phyloP scores from a whole-genome alignment of 64 coral and sea anemone genomes.

The Stichodactyla helianthus region DNA sequence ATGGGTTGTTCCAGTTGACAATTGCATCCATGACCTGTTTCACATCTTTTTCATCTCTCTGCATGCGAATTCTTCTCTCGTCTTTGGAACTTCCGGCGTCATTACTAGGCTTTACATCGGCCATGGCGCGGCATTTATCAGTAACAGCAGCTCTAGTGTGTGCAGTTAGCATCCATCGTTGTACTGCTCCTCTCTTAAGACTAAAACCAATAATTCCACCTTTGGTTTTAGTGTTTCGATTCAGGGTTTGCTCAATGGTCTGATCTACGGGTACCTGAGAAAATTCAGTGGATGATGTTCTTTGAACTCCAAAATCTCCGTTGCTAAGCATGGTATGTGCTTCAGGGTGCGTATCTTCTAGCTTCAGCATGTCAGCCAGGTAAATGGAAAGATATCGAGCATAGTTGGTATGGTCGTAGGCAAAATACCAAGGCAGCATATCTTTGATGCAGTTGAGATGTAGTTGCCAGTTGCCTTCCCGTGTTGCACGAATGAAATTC shows the following conservation, averaged over 20 bases:
- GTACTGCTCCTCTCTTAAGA: constrained; percentile 33
- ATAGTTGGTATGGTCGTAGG: constrained; percentile 37
- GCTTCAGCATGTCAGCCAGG: neutral
- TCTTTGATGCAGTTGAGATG: constrained; percentile 34
- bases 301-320: constrained; percentile 30
- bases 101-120: neutral
- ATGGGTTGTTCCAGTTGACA: constrained; percentile 43
- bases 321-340: neutral
- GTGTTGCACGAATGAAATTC: constrained; percentile 30
- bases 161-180: constrained; percentile 40
- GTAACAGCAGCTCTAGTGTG: constrained; percentile 16
- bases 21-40: constrained; percentile 33
- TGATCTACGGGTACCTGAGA: constrained; percentile 40
- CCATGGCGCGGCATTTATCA: constrained; percentile 22
- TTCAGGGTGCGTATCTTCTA: constrained; percentile 17
- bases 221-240: constrained; percentile 32
- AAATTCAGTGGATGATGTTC: neutral
- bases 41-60: constrained; percentile 35
- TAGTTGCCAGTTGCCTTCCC: constrained; percentile 37
- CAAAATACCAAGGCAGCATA: constrained; percentile 34
- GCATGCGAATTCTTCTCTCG: constrained; percentile 19
- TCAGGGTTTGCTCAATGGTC: constrained; percentile 48
- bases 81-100: constrained; percentile 14
- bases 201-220: constrained; percentile 44
- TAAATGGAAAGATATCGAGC: neutral